phyloP scores from a whole-genome alignment of 2,888 invertebrate genomes.

The Thereva nobilitata region DNA sequence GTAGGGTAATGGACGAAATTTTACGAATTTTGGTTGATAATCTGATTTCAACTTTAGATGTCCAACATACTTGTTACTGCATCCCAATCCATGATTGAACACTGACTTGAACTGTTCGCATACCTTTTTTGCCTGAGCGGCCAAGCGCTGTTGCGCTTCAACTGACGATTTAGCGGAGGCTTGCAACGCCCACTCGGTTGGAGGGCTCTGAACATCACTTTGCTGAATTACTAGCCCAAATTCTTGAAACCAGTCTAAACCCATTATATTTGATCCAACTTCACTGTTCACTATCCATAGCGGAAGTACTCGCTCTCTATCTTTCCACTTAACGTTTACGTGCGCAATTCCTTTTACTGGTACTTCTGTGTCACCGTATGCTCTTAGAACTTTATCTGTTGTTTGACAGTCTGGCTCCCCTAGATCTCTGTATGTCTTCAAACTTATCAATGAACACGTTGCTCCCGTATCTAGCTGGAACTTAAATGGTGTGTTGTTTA shows the following conservation, averaged over 20 bases:
- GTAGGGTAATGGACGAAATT: slow-evolving; percentile 9
- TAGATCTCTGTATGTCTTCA: neutral
- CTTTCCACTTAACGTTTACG: neutral
- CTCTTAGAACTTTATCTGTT: neutral
- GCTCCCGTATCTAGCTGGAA: slow-evolving; percentile 42
- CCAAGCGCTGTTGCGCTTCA: no score
- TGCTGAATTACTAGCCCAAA: neutral
- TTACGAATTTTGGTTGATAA: neutral
- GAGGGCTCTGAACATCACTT: no score
- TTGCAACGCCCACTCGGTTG: neutral
- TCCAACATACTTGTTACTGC: neutral
- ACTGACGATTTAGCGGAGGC: neutral
- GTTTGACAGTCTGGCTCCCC: neutral
- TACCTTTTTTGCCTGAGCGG: no score
- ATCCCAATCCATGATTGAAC: neutral
- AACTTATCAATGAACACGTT: slow-evolving; percentile 35
- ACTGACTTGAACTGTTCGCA: no score
- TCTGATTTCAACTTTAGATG: neutral
- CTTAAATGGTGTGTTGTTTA: neutral
- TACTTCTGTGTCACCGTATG: neutral
- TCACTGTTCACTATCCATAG: neutral
- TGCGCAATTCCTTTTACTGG: neutral
- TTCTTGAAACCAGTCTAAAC: neutral
- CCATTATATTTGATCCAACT: neutral
- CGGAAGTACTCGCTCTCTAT: neutral